These are phyloP conservation scores for Hippocampus barbouri DNA, from an alignment of 2,113 vertebrate species.

Conservation along the genomic window DNA sequence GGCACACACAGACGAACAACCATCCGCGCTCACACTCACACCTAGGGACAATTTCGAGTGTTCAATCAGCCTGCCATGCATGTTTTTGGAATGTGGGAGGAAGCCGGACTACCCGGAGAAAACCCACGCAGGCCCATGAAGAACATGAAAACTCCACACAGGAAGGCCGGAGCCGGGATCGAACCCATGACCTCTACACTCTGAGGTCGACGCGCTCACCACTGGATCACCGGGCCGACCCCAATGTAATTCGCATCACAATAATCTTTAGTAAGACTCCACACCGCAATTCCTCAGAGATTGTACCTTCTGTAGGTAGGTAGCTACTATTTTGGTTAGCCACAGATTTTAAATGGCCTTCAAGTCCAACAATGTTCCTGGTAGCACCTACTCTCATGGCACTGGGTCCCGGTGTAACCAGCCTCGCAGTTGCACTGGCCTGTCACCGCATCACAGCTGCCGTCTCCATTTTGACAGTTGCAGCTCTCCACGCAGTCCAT, in stretches of 20 bases:
- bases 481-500: constrained; percentile 72
- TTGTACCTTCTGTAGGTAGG: background rate
- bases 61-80: too few species aligned
- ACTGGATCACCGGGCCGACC: background rate
- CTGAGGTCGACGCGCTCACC: too few species aligned
- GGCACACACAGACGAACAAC: too few species aligned
- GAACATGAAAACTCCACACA: too few species aligned
- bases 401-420: constrained; percentile 75
- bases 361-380: background rate
- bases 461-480: constrained; percentile 77
- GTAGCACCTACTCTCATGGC: constrained; percentile 73
- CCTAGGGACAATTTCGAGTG: too few species aligned
- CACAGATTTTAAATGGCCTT: background rate
- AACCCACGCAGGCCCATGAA: too few species aligned
- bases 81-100: too few species aligned
- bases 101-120: too few species aligned
- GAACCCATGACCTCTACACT: too few species aligned
- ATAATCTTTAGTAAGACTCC: background rate
- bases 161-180: too few species aligned
- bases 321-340: background rate
- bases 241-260: background rate
- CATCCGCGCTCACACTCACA: too few species aligned
- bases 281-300: too few species aligned
- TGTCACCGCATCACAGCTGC: constrained; percentile 75
- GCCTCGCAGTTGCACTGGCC: constrained; percentile 84